Evolutionary conservation across 2,888 invertebrate species (phyloP), one percentile per base, ranked within the genome.

Genomic region (Pachydiplax longipennis): DNA sequence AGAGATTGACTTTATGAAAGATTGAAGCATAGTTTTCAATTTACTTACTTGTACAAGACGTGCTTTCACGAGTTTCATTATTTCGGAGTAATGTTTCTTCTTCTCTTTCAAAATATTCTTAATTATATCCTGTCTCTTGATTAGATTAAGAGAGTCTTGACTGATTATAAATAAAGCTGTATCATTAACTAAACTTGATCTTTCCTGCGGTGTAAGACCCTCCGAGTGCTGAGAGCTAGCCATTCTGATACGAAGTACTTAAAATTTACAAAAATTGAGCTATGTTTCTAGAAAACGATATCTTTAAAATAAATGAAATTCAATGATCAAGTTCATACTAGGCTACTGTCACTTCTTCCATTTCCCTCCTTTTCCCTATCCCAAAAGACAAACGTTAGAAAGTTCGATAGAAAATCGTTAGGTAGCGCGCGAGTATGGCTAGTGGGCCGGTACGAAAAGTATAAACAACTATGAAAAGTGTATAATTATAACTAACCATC

Each of bases 81-180:
- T 61, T 2, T 61, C 61, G 12, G 18, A 1, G 31, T 37, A 87
- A n/a, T 87, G 61, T 37, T n/a, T 87, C 22, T 65, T 87, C 37
- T 61, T 87, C 13, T 87, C 87, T n/a, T 87, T 87, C 1, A 87
- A 61, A n/a, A 87, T n/a, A 87, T 53, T 37, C 31, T 87, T 87
- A 10, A 61, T 37, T 22, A 87, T 37, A 61, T 87, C 87, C 40
- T 87, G 87, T 2, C 87, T 58, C n/a, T 87, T 87, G 15, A 87
- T 65, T n/a, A 87, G 22, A 65, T 61, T 87, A 2, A 87, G 65
- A 0, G 37, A 48, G 5, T 87, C 87, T 5, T 87, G 37, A 22
- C 37, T 58, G 10, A 87, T n/a, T 22, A 87, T 87, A 61, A 65
- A 87, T n/a, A 87, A 37, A 1, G n/a, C 87, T 35, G 87, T 87